Conservation (phyloP, 1,140 invertebrate species). For the Heliconius nattereri region DNA sequence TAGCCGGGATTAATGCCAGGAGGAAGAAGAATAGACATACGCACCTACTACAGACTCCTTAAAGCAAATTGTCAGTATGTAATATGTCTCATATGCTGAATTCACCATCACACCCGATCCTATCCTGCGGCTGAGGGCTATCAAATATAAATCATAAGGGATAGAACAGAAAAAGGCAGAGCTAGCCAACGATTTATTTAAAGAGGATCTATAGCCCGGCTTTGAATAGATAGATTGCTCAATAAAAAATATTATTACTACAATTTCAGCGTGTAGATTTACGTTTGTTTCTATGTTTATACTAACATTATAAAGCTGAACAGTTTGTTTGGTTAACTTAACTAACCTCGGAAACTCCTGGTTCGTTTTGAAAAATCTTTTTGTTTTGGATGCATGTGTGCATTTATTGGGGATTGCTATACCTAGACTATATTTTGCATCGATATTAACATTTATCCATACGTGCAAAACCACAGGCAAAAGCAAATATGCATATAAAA, state of each 20-base stretch:
- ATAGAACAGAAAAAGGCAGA: constrained; percentile 36
- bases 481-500: too few species aligned
- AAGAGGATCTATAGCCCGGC: constrained; percentile 29
- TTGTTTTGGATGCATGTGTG: too few species aligned
- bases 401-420: too few species aligned
- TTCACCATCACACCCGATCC: constrained; percentile 18
- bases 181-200: constrained; percentile 32
- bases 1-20: too few species aligned
- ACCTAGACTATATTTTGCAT: too few species aligned
- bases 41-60: not conserved
- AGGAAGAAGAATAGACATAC: too few species aligned
- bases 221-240: constrained; percentile 5
- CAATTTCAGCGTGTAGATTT: not conserved
- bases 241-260: not conserved
- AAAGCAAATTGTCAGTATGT: constrained; percentile 19
- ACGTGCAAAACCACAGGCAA: too few species aligned
- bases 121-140: constrained; percentile 34
- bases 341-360: too few species aligned
- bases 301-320: too few species aligned
- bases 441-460: too few species aligned
- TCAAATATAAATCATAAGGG: constrained; percentile 55
- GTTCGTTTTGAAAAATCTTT: too few species aligned
- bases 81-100: constrained; percentile 11
- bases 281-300: not conserved
- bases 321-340: too few species aligned